These are phyloP conservation scores for Drosophila infuscata DNA, from an alignment of 2,888 invertebrate species.

Conservation along the genomic window DNA sequence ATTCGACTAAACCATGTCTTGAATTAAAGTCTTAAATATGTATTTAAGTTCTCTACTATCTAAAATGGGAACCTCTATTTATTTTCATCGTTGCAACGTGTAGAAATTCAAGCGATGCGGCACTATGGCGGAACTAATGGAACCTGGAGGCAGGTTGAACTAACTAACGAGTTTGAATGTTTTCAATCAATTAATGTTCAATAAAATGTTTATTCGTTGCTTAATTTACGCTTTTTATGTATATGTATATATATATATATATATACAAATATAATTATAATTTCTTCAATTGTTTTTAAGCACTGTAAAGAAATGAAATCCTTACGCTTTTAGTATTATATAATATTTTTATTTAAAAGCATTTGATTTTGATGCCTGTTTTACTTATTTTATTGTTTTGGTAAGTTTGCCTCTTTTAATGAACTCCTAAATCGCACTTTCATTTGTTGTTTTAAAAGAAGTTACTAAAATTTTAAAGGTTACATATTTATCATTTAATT, in stretches of 20 bases:
- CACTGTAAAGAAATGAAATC: constrained; percentile 1
- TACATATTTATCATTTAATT: constrained; percentile 41
- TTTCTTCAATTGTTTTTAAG: constrained; percentile 15
- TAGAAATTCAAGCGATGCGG: constrained; percentile 85
- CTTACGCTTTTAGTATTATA: constrained; percentile 33
- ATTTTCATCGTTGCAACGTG: constrained; percentile 58
- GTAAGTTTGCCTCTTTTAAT: constrained; percentile 52
- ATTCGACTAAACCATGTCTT: constrained; percentile 5
- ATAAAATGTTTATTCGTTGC: constrained; percentile 37
- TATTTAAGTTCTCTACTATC: constrained; percentile 40
- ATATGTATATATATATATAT: constrained; percentile 8
- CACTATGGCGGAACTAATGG: constrained; percentile 82
- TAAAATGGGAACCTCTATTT: constrained; percentile 62
- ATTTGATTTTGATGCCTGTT: constrained; percentile 55
- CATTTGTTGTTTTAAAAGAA: constrained; percentile 38
- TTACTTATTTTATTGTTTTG: constrained; percentile 48
- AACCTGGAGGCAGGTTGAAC: constrained; percentile 85
- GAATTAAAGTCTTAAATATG: not conserved
- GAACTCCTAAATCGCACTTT: constrained; percentile 30
- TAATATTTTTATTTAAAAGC: constrained; percentile 32
- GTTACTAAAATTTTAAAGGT: constrained; percentile 13
- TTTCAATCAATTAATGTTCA: constrained; percentile 55
- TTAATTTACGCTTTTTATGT: constrained; percentile 8
- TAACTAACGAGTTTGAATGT: constrained; percentile 55
- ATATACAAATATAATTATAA: not conserved